Base-by-base conservation (phyloP, 2,888 invertebrate genomes). In the Chloroclysta siterata region DNA sequence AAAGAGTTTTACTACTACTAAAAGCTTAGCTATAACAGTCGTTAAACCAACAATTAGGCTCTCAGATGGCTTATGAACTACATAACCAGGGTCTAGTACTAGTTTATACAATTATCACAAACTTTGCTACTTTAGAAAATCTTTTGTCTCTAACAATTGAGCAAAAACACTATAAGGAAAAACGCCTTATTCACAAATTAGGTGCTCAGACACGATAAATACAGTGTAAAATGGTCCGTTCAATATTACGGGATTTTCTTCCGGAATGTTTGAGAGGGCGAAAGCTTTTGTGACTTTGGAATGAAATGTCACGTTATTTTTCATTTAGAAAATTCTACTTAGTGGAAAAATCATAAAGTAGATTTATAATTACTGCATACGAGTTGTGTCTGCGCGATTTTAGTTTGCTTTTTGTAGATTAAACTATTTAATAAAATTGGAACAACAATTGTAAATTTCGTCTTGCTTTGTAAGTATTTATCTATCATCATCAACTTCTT, bases 141-240 rank as follows among this genome's bases (percentile, higher is more conserved):
- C 51, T 58, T 13, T 22, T 58, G 57, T 59, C 58, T 13, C 58
- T 46, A 59, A 59, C 52, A 59, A 59, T 59, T 52, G 52, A 52
- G 58, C 51, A 52, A 44, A 50, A 51, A 29, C n/a, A 39, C 42
- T 29, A 41, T 51, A 51, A 57, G 57, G 57, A 57, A 57, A 52
- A 56, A 58, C 52, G 22, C 36, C 58, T 59, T 52, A 58, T 59
- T 59, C 52, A 52, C 58, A 52, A 59, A 59, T 59, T 52, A 59
- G 58, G 58, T 59, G 52, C 58, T 59, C 52, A 59, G 58, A 59
- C 58, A 52, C 58, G 52, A 59, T 59, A 59, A 59, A 46, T 59
- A 59, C 58, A 59, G 28, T 59, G 58, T 59, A 59, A 59, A 59
- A 52, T 52, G 46, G 58, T 17, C 22, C 51, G 44, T 59, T 51